phyloP scores from a whole-genome alignment of 2,113 vertebrate species.

The Pipra filicauda region DNA sequence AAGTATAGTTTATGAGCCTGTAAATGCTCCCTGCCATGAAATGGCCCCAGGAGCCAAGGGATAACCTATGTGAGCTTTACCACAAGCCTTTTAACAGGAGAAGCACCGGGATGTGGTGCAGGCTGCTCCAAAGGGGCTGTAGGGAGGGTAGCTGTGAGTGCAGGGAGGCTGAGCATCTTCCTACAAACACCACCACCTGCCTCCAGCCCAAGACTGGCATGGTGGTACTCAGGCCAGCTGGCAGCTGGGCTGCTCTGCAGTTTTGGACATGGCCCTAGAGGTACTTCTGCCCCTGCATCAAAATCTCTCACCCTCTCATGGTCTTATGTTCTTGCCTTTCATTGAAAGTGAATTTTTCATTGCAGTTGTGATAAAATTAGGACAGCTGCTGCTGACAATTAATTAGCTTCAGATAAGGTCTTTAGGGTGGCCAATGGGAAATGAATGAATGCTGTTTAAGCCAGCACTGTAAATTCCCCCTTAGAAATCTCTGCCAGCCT shows the following conservation, averaged over 20 bases:
- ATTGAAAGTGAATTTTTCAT: not conserved
- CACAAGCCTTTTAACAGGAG: not conserved
- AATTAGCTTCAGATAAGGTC: not conserved
- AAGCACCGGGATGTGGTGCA: not conserved
- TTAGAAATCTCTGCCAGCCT: not conserved
- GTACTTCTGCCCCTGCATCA: not conserved
- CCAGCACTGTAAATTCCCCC: not conserved
- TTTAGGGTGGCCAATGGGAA: not conserved
- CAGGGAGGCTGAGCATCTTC: not conserved
- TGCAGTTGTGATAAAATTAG: not conserved
- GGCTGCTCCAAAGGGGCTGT: not conserved
- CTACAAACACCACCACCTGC: not conserved
- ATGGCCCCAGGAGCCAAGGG: not conserved
- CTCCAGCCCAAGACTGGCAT: accelerated
- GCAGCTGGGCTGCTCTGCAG: not conserved
- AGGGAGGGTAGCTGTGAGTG: accelerated
- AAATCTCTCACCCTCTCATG: not conserved
- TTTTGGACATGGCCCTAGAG: accelerated
- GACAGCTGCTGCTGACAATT: not conserved
- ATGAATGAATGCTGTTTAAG: not conserved
- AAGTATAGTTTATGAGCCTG: not conserved
- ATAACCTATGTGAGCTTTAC: not conserved
- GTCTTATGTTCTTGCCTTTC: not conserved
- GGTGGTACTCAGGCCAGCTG: not conserved
- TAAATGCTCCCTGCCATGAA: not conserved